Evolutionary conservation across 1,140 invertebrate genomes (phyloP), one percentile per base, ranked within the genome.

Genomic region (Hyphantria cunea): DNA sequence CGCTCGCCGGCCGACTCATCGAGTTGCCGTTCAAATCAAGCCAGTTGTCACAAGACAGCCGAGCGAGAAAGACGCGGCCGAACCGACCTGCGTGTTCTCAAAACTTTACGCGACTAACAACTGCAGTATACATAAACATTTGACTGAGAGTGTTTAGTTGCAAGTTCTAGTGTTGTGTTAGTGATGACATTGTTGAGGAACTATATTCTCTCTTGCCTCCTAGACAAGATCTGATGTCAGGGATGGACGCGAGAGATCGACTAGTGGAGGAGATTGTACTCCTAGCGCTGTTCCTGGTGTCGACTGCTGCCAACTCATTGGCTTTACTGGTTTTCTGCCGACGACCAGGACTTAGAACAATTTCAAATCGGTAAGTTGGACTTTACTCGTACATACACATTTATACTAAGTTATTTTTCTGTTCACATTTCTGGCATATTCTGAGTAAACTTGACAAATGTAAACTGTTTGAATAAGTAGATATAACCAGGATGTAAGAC

Each of bases 331-430:
- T 91, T 34, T 91, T 92, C 78, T 89, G 82, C 74, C 65, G 85
- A 61, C 82, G 89, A 66, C 89, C 90, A 14, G 86, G 86, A 49
- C 78, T 91, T 44, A 87, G 91, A 69, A 92, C 91, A 73, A 87
- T 91, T 62, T 91, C 91, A 37, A 91, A 92, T 84, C 80, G 89
- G 91, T 92, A 77, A 83, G 87, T 81, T 70, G n/a, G 2, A 39
- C 2, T 39, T 39, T 10, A 10, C 10, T 34, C 33, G 33, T 34
- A n/a, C 17, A 25, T 25, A 25, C 17, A 25, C 5, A 25, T 25
- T 3, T 25, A 25, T 1, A 25, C 17, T 25, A 25, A 25, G 17
- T 25, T 25, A 25, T 25, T 25, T 25, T 25, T 25, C 1, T 25
- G 17, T 25, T 25, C 17, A 25, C 17, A 25, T 25, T 25, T 3